Conservation (phyloP, 2,888 invertebrate genomes). For the Epinotia demarniana region DNA sequence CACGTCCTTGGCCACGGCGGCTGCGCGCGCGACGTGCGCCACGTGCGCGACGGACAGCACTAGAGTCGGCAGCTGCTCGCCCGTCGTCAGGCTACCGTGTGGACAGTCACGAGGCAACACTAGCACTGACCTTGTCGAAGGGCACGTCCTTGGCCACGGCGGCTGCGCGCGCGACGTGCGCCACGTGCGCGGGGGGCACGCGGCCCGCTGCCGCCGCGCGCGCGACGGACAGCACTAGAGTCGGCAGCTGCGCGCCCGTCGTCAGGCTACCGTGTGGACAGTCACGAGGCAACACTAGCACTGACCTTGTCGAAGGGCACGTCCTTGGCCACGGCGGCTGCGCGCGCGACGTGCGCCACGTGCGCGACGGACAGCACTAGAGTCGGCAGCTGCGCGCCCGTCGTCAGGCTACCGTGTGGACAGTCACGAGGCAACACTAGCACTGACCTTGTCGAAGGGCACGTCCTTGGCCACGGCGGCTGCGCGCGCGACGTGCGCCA, state of each 20-base stretch:
- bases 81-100: constrained; percentile 54
- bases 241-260: constrained; percentile 54
- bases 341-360: constrained; percentile 56
- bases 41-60: constrained; percentile 54
- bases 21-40: constrained; percentile 56
- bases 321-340: constrained; percentile 50
- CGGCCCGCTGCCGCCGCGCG: constrained; percentile 50
- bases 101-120: too few species aligned
- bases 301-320: constrained; percentile 65
- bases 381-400: constrained; percentile 53
- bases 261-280: too few species aligned
- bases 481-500: constrained; percentile 56
- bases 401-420: too few species aligned
- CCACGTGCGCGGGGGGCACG: constrained; percentile 58
- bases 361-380: constrained; percentile 53
- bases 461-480: constrained; percentile 52
- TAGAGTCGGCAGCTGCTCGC: constrained; percentile 54
- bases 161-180: constrained; percentile 56
- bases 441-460: constrained; percentile 63
- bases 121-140: constrained; percentile 62
- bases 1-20: constrained; percentile 50
- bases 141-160: constrained; percentile 51
- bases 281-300: too few species aligned
- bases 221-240: constrained; percentile 52
- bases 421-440: too few species aligned